Conservation (phyloP, 2,113 vertebrate species). For the Mesocricetus auratus region DNA sequence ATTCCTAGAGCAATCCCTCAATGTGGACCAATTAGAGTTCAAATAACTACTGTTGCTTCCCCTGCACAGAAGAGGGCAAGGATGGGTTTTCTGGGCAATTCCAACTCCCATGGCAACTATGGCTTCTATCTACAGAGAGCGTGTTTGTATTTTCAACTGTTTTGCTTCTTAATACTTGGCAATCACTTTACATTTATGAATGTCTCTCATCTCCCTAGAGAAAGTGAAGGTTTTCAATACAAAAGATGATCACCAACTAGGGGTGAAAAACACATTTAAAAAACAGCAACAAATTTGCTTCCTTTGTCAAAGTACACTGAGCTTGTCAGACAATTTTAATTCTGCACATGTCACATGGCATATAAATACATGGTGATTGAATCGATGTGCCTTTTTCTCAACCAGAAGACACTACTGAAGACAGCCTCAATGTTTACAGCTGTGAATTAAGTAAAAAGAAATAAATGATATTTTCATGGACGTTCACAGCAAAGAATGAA, state of each 20-base stretch:
- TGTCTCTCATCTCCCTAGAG: neutral
- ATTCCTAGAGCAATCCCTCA: neutral
- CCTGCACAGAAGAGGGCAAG: neutral
- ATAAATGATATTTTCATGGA: conserved; percentile 40
- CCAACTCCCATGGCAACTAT: neutral
- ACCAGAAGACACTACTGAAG: neutral
- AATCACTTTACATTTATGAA: neutral
- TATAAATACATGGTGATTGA: neutral
- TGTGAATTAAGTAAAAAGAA: conserved; percentile 36
- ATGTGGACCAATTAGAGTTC: neutral
- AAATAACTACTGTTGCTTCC: neutral
- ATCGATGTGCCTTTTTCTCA: conserved; percentile 30
- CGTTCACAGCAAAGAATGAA: neutral
- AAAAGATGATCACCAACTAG: neutral
- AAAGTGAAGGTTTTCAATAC: neutral
- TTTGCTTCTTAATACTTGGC: neutral
- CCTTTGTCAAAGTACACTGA: neutral
- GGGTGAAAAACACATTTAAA: neutral
- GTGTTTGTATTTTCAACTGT: neutral
- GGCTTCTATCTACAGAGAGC: neutral
- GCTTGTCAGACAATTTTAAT: neutral
- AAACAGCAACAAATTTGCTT: neutral
- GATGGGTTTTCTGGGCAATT: neutral
- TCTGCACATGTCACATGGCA: neutral
- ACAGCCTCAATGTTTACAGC: neutral